Conservation (phyloP, 2,113 vertebrate genomes). For the Nycticryphes semicollaris region DNA sequence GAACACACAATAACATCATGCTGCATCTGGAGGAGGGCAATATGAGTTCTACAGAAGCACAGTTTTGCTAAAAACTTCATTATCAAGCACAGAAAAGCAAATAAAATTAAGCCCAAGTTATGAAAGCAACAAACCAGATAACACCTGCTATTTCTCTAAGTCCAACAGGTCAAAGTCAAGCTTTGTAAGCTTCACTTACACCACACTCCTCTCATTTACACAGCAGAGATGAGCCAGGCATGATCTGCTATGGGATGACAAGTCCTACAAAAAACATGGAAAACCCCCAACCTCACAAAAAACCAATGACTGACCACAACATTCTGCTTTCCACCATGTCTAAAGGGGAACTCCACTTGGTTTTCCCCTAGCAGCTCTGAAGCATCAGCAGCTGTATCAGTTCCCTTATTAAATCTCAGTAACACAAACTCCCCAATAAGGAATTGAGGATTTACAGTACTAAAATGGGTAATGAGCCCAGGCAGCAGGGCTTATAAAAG, state of each 20-base stretch:
- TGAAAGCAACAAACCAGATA: not conserved
- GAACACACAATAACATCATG: not conserved
- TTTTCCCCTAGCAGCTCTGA: conserved; percentile 5
- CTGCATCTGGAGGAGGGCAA: not conserved
- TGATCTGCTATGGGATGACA: fast-evolving
- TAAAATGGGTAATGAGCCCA: not conserved
- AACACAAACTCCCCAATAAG: not conserved
- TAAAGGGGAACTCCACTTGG: not conserved
- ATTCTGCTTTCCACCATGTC: not conserved
- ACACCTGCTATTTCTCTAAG: not conserved
- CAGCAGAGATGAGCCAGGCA: not conserved
- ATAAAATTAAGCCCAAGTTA: not conserved
- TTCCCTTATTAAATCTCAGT: not conserved
- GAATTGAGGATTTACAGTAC: not conserved
- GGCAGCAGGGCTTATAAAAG: not conserved
- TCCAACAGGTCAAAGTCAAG: not conserved
- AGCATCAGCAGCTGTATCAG: not conserved
- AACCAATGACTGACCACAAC: not conserved
- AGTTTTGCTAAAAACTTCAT: not conserved
- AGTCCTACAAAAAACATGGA: fast-evolving
- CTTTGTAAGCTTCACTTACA: not conserved
- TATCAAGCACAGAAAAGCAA: not conserved
- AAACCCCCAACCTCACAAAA: not conserved
- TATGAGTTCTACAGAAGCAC: not conserved
- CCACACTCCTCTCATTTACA: not conserved